Conservation (phyloP, 2,888 invertebrate species). For the Cecidostiba fungosa region DNA sequence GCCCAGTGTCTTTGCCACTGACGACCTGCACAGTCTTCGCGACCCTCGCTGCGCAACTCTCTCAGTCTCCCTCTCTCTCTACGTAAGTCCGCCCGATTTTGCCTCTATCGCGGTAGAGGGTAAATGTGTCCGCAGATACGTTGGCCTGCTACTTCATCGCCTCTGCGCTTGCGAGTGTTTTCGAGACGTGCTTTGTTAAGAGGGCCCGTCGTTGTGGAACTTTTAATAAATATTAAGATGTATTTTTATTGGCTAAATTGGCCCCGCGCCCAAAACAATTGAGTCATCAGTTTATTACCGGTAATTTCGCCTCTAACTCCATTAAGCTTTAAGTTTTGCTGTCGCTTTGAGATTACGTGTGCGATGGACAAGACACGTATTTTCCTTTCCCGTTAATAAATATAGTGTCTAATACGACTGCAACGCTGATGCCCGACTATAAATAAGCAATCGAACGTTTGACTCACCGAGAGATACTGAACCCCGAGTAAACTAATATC, state of each 20-base stretch:
- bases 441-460: not conserved
- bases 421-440: not conserved
- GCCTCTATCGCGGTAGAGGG: not conserved
- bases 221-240: constrained; percentile 32
- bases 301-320: constrained; percentile 2
- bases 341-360: not conserved
- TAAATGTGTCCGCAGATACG: not conserved
- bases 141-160: not conserved
- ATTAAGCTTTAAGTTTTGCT: not conserved
- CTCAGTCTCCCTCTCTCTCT: not conserved
- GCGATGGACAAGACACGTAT: too few species aligned
- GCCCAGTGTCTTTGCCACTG: constrained; percentile 66
- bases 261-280: constrained; percentile 24
- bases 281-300: not conserved
- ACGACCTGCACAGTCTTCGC: constrained; percentile 68
- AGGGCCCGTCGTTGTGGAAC: not conserved
- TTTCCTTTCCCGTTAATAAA: not conserved
- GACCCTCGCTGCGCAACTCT: not conserved
- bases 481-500: too few species aligned
- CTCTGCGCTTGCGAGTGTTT: constrained; percentile 11
- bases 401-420: too few species aligned
- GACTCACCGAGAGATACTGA: too few species aligned
- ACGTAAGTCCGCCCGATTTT: not conserved
- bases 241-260: constrained; percentile 44
- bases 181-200: constrained; percentile 8